Conservation (phyloP, 2,113 vertebrate genomes). For the Thymallus thymallus region DNA sequence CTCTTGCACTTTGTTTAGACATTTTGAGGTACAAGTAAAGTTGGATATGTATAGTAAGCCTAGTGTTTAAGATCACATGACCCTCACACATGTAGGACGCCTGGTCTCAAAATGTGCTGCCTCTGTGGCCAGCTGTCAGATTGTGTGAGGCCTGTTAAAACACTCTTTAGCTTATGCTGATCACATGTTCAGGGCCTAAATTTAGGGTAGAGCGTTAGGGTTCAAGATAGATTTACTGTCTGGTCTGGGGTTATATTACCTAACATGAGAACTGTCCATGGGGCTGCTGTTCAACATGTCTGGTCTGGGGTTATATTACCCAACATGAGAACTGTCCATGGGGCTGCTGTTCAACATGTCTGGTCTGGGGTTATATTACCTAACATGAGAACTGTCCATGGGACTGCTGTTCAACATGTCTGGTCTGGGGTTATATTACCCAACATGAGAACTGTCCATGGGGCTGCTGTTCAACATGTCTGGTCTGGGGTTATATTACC, state of each 20-base stretch:
- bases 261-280: slow-evolving; percentile 42
- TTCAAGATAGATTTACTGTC: slow-evolving; percentile 64
- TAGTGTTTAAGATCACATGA: slow-evolving; percentile 18
- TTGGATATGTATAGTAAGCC: slow-evolving; percentile 18
- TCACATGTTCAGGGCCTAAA: slow-evolving; percentile 69
- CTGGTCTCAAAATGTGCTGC: slow-evolving; percentile 17
- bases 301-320: too few species aligned
- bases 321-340: too few species aligned
- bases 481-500: slow-evolving; percentile 53
- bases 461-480: too few species aligned
- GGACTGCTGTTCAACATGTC: too few species aligned
- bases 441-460: too few species aligned
- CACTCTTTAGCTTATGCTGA: slow-evolving; percentile 49
- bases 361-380: slow-evolving; percentile 53
- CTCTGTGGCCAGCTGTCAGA: slow-evolving; percentile 61
- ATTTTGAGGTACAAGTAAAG: not conserved
- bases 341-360: too few species aligned
- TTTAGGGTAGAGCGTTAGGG: slow-evolving; percentile 58
- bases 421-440: too few species aligned
- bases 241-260: slow-evolving; percentile 53
- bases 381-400: slow-evolving; percentile 42
- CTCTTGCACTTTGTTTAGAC: too few species aligned
- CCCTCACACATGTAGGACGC: slow-evolving; percentile 28
- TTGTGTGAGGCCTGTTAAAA: slow-evolving; percentile 50
- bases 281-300: too few species aligned